Conservation (phyloP, 2,888 invertebrate genomes). For the Cosmorhoe ocellata region DNA sequence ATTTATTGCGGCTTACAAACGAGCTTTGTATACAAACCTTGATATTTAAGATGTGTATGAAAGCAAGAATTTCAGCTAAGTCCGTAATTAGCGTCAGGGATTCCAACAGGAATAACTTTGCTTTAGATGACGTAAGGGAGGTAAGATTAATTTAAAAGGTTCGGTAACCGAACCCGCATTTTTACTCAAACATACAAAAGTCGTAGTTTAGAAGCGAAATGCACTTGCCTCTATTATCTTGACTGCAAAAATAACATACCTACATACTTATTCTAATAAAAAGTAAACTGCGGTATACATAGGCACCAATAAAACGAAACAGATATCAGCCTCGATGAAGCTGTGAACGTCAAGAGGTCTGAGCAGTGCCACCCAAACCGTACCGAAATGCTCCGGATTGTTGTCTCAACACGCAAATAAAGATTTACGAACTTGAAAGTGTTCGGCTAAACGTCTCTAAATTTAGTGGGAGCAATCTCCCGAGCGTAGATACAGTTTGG, state of each 20-base stretch:
- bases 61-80: not conserved
- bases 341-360: slow-evolving; percentile 25
- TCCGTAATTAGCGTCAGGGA: not conserved
- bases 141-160: too few relatives aligned
- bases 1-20: slow-evolving; percentile 45
- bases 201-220: too few relatives aligned
- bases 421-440: slow-evolving; percentile 59
- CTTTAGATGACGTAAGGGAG: too few relatives aligned
- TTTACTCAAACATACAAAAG: too few relatives aligned
- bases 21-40: slow-evolving; percentile 6
- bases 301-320: not conserved
- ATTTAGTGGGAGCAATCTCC: slow-evolving; percentile 59
- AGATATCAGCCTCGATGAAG: slow-evolving; percentile 18
- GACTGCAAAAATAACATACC: too few relatives aligned
- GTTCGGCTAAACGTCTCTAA: slow-evolving; percentile 63
- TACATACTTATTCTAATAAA: too few relatives aligned
- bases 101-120: not conserved
- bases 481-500: slow-evolving; percentile 55
- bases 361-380: slow-evolving; percentile 28
- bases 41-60: not conserved
- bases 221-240: too few relatives aligned
- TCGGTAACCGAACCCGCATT: too few relatives aligned
- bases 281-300: too few relatives aligned
- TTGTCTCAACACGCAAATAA: slow-evolving; percentile 56
- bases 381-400: slow-evolving; percentile 35